These are phyloP conservation scores for Allacma fusca DNA, from an alignment of 2,888 invertebrate species.

Conservation along the genomic window DNA sequence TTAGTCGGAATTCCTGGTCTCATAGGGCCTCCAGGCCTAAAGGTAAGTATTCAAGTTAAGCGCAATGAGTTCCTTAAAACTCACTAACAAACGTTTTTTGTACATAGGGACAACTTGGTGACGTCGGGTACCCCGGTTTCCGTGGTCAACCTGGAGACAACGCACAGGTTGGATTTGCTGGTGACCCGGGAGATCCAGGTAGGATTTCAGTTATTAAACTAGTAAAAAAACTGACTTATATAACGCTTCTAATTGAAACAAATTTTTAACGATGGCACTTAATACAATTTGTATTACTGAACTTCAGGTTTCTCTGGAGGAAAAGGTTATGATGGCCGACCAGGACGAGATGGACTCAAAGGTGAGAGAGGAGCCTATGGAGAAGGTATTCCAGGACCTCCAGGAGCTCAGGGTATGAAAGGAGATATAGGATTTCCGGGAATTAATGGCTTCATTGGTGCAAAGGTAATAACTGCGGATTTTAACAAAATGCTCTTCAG, in stretches of 20 bases:
- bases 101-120: background rate
- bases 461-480: too few relatives aligned
- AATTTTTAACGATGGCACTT: too few relatives aligned
- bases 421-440: constrained; percentile 56
- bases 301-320: constrained; percentile 24
- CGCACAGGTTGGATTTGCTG: constrained; percentile 49
- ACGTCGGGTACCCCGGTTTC: constrained; percentile 45
- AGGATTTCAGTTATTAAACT: too few relatives aligned
- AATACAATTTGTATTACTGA: background rate
- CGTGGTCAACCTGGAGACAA: constrained; percentile 56
- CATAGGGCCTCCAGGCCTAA: constrained; percentile 65
- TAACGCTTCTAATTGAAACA: too few relatives aligned
- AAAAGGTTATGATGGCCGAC: constrained; percentile 31
- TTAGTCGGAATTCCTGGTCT: constrained; percentile 62
- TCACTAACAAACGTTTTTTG: too few relatives aligned
- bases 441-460: constrained; percentile 14
- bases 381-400: constrained; percentile 47
- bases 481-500: too few relatives aligned
- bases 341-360: constrained; percentile 28
- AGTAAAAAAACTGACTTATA: too few relatives aligned
- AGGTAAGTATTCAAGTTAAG: too few relatives aligned
- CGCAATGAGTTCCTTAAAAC: too few relatives aligned
- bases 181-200: constrained; percentile 54
- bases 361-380: constrained; percentile 13
- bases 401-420: constrained; percentile 60